Conservation (phyloP, 37 sponge, comb jelly and placozoan species). For the Geodia barretti region DNA sequence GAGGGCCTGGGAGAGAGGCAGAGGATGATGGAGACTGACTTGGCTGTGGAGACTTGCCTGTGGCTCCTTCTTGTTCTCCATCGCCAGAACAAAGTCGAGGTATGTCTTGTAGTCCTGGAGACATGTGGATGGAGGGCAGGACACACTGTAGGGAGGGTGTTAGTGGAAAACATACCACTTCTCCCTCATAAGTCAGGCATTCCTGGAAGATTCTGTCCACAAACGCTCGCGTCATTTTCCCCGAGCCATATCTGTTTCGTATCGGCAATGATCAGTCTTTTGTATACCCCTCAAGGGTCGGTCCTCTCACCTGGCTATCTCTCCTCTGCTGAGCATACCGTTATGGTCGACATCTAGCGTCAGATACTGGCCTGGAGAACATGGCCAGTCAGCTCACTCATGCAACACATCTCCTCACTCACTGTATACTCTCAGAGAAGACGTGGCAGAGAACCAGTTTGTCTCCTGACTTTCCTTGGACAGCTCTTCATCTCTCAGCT, state of each 20-base stretch:
- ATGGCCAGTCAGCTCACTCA: background rate
- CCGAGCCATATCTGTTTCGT: conserved; percentile 87
- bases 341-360: conserved; percentile 96
- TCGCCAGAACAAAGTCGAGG: conserved; percentile 96
- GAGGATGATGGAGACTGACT: background rate
- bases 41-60: conserved; percentile 50
- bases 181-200: conserved; percentile 98
- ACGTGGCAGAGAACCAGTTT: conserved; percentile 98
- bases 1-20: conserved; percentile 48
- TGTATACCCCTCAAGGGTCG: too few relatives aligned
- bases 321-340: conserved; percentile 93
- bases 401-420: background rate
- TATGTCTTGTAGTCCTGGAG: conserved; percentile 95
- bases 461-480: conserved; percentile 77
- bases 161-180: conserved; percentile 88
- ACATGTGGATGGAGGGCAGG: background rate
- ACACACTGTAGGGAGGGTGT: background rate
- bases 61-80: conserved; percentile 92
- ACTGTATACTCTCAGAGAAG: conserved; percentile 94
- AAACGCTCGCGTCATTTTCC: conserved; percentile 87
- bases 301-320: conserved; percentile 67
- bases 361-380: conserved; percentile 85
- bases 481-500: conserved; percentile 94
- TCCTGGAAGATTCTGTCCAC: conserved; percentile 96
- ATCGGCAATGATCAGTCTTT: too few relatives aligned